Evolutionary conservation across 2,888 invertebrate genomes (phyloP).

Genomic region (Ligdia adustata): DNA sequence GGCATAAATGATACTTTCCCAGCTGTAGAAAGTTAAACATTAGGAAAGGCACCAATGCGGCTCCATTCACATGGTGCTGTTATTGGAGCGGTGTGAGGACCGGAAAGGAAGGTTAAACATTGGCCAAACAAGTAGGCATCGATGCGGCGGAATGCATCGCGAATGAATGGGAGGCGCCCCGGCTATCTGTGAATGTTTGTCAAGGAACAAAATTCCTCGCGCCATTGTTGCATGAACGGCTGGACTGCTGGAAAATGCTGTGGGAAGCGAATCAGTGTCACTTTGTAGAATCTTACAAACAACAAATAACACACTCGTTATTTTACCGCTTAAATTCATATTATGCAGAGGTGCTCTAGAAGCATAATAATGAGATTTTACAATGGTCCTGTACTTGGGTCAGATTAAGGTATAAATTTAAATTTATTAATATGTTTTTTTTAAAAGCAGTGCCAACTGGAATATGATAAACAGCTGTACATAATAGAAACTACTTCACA

Average conservation of each 20-base stretch:
- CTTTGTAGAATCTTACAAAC: constrained; percentile 17
- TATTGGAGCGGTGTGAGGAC: constrained; percentile 66
- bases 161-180: constrained; percentile 64
- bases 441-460: no score
- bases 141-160: constrained; percentile 51
- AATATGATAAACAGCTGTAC: constrained; percentile 9
- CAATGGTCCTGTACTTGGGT: no score
- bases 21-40: constrained; percentile 77
- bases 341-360: no score
- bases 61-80: constrained; percentile 66
- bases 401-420: constrained; percentile 1
- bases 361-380: no score
- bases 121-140: constrained; percentile 60
- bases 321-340: no score
- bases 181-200: constrained; percentile 65
- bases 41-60: constrained; percentile 61
- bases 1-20: constrained; percentile 74
- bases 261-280: constrained; percentile 41
- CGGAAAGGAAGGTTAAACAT: constrained; percentile 74
- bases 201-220: constrained; percentile 65
- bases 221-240: constrained; percentile 63
- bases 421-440: no score
- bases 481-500: constrained; percentile 14
- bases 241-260: constrained; percentile 31
- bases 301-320: constrained; percentile 14